Conservation (phyloP, 1,140 invertebrate species). For the Melitaea cinxia region DNA sequence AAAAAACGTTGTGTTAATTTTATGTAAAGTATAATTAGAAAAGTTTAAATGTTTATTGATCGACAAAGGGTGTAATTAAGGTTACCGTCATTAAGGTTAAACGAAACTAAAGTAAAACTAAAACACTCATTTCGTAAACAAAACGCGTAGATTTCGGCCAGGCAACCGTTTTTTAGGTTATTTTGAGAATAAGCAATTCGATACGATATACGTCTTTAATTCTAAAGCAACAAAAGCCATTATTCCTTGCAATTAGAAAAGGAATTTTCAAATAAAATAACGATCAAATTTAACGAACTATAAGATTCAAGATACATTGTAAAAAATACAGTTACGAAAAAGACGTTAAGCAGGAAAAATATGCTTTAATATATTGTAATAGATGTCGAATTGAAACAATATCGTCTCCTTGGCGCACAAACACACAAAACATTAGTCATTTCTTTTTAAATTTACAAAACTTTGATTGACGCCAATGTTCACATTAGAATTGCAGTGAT, state of each 20-base stretch:
- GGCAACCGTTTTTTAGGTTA: constrained; percentile 36
- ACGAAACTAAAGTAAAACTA: constrained; percentile 6
- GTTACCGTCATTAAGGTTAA: constrained; percentile 24
- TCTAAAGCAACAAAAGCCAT: constrained; percentile 4
- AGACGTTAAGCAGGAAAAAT: constrained; percentile 6
- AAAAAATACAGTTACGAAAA: not conserved
- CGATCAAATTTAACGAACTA: constrained; percentile 16
- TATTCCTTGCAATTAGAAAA: constrained; percentile 5
- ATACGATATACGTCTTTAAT: constrained; percentile 28
- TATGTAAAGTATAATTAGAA: not conserved
- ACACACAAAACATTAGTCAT: constrained; percentile 34
- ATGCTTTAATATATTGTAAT: constrained; percentile 8
- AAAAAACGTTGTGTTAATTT: not conserved
- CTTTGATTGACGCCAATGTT: constrained; percentile 30
- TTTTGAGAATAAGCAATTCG: constrained; percentile 30
- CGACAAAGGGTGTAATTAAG: not conserved
- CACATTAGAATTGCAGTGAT: constrained; percentile 20
- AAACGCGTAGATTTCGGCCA: constrained; percentile 34
- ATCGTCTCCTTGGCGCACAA: constrained; percentile 22
- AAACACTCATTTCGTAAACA: constrained; percentile 31
- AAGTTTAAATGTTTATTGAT: not conserved
- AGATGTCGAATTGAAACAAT: constrained; percentile 13
- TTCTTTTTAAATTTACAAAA: constrained; percentile 20
- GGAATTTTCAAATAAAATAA: constrained; percentile 27
- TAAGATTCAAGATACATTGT: constrained; percentile 16